phyloP scores from a whole-genome alignment of 2,797 vertebrate genomes.

The Lycodopsis pacificus region DNA sequence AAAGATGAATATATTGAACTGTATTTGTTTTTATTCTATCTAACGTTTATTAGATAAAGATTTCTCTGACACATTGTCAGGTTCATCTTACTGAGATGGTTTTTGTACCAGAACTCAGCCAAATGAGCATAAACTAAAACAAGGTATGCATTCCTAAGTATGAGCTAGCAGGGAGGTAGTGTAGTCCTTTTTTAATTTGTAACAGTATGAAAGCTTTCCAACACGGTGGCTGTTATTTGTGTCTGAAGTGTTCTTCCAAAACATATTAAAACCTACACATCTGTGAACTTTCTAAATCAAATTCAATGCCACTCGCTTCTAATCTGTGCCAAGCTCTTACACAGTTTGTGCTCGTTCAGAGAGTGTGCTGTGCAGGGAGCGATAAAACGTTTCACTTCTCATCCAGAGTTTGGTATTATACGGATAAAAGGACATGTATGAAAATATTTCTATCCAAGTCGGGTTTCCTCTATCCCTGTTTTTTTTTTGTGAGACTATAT shows the following conservation, averaged over 20 bases:
- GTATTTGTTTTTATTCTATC: no score
- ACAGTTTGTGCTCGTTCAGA: slow-evolving; percentile 59
- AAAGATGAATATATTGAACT: not conserved
- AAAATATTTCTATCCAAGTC: slow-evolving; percentile 51
- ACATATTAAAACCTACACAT: slow-evolving; percentile 68
- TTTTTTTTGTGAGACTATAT: slow-evolving; percentile 24
- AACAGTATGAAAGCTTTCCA: slow-evolving; percentile 55
- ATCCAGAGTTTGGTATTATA: slow-evolving; percentile 58
- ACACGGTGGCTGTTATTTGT: slow-evolving; percentile 49
- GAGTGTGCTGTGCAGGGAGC: slow-evolving; percentile 47
- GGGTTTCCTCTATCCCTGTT: slow-evolving; percentile 27
- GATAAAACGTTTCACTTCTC: slow-evolving; percentile 64
- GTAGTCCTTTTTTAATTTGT: slow-evolving; percentile 49
- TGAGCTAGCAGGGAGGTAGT: not conserved
- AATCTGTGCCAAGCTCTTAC: slow-evolving; percentile 64
- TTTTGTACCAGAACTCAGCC: not conserved
- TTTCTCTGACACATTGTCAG: not conserved
- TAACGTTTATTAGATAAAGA: not conserved
- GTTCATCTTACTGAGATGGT: not conserved
- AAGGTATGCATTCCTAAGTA: not conserved
- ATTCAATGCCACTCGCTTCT: slow-evolving; percentile 60
- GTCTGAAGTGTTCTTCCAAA: slow-evolving; percentile 55
- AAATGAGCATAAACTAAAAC: slow-evolving; percentile 12
- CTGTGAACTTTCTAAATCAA: slow-evolving; percentile 71
- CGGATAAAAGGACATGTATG: slow-evolving; percentile 54